A percentile compares a stretch with the other conserved stretches of the same genome.
These are phyloP conservation scores for Dissostichus mawsoni DNA, from an alignment of 2,113 vertebrate species.

Conservation along the genomic window DNA sequence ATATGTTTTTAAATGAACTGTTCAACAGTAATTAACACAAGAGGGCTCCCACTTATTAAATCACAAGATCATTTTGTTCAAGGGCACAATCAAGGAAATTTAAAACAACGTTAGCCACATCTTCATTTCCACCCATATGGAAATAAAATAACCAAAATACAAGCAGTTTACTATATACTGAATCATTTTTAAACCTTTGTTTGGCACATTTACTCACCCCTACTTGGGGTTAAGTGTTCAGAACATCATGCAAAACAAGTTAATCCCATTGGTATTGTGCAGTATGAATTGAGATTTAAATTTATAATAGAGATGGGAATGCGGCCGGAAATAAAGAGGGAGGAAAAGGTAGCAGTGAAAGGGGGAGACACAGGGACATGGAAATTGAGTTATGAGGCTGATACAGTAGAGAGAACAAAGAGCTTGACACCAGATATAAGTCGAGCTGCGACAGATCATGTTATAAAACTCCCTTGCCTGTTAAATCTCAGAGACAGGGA, in stretches of 20 bases:
- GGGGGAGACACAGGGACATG: background rate
- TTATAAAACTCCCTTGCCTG: conserved; percentile 47
- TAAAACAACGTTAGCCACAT: background rate
- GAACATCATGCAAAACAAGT: background rate
- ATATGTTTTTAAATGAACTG: background rate
- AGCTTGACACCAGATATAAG: conserved; percentile 34
- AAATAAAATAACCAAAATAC: background rate
- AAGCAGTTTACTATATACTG: no score
- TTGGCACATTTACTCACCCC: no score
- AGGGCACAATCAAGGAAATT: background rate
- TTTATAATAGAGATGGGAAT: background rate
- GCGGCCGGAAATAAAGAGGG: background rate
- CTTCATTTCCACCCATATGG: background rate
- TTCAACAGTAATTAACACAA: background rate
- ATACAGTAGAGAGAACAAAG: conserved; percentile 45
- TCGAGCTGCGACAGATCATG: conserved; percentile 38
- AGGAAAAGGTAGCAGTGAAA: conserved; percentile 1
- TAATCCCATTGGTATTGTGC: background rate
- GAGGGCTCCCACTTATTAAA: background rate
- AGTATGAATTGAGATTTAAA: background rate
- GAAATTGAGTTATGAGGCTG: conserved; percentile 22
- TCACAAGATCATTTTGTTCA: background rate
- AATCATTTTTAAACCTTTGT: no score
- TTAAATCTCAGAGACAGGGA: conserved; percentile 47
- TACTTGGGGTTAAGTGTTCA: background rate